phyloP scores from a whole-genome alignment of 2,888 invertebrate genomes.

The Eumacrocentrus americanus region DNA sequence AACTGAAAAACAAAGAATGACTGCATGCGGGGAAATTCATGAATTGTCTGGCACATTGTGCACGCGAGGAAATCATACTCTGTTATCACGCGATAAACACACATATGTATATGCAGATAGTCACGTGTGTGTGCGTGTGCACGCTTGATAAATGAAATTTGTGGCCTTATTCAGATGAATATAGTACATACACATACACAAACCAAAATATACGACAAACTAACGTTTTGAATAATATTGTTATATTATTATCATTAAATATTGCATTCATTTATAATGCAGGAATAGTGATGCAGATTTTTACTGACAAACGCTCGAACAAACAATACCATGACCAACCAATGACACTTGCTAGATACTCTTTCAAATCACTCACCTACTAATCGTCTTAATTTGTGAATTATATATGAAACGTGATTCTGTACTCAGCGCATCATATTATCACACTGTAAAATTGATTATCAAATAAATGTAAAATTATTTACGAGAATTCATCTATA shows the following conservation, averaged over 20 bases:
- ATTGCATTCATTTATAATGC: slow-evolving; percentile 1
- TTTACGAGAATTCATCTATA: too few relatives aligned
- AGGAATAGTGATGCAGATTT: slow-evolving; percentile 19
- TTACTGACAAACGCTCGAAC: slow-evolving; percentile 30
- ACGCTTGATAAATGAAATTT: slow-evolving; percentile 35
- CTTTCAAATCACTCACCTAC: slow-evolving; percentile 55
- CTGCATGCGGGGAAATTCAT: not conserved
- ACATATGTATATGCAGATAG: not conserved
- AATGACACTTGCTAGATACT: slow-evolving; percentile 52
- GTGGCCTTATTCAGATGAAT: slow-evolving; percentile 54
- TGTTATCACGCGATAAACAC: not conserved
- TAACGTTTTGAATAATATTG: slow-evolving; percentile 23
- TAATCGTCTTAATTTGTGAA: slow-evolving; percentile 58
- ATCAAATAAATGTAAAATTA: slow-evolving; percentile 56
- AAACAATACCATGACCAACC: slow-evolving; percentile 44
- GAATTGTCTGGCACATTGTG: slow-evolving; percentile 11
- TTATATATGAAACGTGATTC: slow-evolving; percentile 51
- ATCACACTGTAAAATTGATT: slow-evolving; percentile 56
- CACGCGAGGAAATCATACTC: slow-evolving; percentile 3
- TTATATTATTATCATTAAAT: slow-evolving; percentile 1
- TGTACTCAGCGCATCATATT: slow-evolving; percentile 55
- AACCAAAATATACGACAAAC: slow-evolving; percentile 29
- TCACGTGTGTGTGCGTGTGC: slow-evolving; percentile 31
- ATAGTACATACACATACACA: slow-evolving; percentile 33
- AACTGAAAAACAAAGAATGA: slow-evolving; percentile 13